Percentiles rank a stretch among this genome's conserved stretches.
These are phyloP conservation scores for Darevskia nairensis DNA, from an alignment of 2,797 vertebrate species.

Conservation along the genomic window DNA sequence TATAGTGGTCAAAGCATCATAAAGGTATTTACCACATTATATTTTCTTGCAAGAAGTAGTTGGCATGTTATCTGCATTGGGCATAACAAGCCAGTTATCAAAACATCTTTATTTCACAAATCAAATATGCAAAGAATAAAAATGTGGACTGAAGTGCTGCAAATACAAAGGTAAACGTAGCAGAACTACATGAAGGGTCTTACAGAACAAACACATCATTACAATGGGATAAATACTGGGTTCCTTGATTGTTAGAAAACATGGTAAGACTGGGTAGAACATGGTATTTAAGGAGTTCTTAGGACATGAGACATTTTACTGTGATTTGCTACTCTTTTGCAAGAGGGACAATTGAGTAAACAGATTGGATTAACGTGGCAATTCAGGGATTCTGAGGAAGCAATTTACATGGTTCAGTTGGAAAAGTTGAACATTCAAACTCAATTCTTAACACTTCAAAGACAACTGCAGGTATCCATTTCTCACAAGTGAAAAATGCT, in stretches of 20 bases:
- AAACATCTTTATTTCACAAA: slow-evolving; percentile 20
- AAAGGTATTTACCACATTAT: not conserved
- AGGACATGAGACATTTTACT: not conserved
- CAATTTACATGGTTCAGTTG: not conserved
- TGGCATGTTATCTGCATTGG: slow-evolving; percentile 3
- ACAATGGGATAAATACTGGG: not conserved
- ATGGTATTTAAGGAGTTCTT: slow-evolving; percentile 11
- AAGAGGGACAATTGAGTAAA: not conserved
- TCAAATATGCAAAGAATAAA: slow-evolving; percentile 9
- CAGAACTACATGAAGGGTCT: not conserved
- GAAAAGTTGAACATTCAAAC: not conserved
- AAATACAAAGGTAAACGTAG: not conserved
- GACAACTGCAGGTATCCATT: not conserved
- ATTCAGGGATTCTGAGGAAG: not conserved
- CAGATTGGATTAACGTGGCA: not conserved
- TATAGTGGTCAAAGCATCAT: not conserved
- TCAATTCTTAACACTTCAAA: not conserved
- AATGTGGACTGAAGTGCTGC: slow-evolving; percentile 16
- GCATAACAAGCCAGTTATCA: slow-evolving; percentile 7
- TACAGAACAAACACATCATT: not conserved
- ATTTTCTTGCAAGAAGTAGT: not conserved
- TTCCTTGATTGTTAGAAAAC: not conserved
- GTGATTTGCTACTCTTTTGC: slow-evolving; percentile 24
- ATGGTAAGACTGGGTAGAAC: slow-evolving; percentile 2
- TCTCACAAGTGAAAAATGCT: not conserved